Conservation (phyloP, 1,140 invertebrate genomes). For the Bombus terrestris region DNA sequence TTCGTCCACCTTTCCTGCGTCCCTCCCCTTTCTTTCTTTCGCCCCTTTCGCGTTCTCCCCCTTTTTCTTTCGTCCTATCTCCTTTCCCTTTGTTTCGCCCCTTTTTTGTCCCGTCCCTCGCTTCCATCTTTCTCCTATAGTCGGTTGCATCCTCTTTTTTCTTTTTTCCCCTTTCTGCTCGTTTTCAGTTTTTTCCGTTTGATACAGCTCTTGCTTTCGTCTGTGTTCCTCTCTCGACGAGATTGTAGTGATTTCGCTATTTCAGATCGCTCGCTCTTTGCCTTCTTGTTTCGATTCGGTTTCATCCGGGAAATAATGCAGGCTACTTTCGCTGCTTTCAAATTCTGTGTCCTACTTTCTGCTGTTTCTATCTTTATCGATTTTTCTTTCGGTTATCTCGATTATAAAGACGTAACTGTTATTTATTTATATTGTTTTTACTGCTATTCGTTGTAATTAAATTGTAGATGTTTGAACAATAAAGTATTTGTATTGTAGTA, state of each 20-base stretch:
- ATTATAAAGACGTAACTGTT: too few relatives aligned
- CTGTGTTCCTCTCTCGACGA: neutral
- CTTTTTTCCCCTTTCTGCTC: neutral
- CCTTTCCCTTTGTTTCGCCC: conserved; percentile 13
- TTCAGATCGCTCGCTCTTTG: neutral
- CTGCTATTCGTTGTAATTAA: too few relatives aligned
- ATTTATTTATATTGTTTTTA: too few relatives aligned
- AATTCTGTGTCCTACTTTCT: neutral
- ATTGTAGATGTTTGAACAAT: too few relatives aligned
- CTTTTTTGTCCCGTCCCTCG: conserved; percentile 2
- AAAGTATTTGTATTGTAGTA: too few relatives aligned
- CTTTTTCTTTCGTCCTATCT: conserved; percentile 1
- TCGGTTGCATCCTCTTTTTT: conserved; percentile 20
- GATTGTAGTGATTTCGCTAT: neutral
- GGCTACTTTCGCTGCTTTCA: neutral
- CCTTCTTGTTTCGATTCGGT: neutral
- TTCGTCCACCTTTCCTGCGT: conserved; percentile 55
- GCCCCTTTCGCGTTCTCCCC: neutral
- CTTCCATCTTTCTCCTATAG: neutral
- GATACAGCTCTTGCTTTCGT: neutral
- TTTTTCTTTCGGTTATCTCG: too few relatives aligned
- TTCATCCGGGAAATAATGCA: neutral
- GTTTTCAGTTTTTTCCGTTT: conserved; percentile 8
- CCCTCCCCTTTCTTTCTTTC: conserved; percentile 28
- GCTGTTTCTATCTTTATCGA: neutral